A percentile compares a stretch with the other conserved stretches of the same genome.
These are phyloP conservation scores for Rhynchotus rufescens DNA, from an alignment of 2,797 vertebrate genomes.

Conservation along the genomic window DNA sequence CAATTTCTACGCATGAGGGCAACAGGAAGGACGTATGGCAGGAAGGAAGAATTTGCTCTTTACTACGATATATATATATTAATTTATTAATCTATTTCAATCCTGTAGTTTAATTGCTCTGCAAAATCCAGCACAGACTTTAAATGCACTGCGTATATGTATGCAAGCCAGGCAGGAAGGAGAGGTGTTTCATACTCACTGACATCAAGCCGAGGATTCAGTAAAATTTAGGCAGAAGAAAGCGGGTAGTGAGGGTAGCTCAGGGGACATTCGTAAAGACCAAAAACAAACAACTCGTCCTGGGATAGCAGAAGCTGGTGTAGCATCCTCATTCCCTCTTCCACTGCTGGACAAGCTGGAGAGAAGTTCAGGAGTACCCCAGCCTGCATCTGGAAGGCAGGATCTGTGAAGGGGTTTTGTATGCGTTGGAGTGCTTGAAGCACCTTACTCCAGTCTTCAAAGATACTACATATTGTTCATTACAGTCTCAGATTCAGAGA, in stretches of 20 bases:
- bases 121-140: not conserved
- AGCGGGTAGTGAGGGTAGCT: not conserved
- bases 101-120: not conserved
- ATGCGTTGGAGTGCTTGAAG: not conserved
- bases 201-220: not conserved
- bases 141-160: not conserved
- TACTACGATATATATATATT: conserved; percentile 48
- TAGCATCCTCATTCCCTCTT: not conserved
- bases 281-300: not conserved
- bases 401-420: not conserved
- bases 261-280: not conserved
- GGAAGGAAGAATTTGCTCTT: conserved; percentile 51
- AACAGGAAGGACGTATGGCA: conserved; percentile 61
- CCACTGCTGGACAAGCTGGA: not conserved
- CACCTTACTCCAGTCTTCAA: not conserved
- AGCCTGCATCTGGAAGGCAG: not conserved
- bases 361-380: not conserved
- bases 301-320: not conserved
- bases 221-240: not conserved
- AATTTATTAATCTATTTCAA: conserved; percentile 51
- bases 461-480: not conserved
- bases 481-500: not conserved
- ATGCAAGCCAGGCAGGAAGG: not conserved
- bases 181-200: not conserved
- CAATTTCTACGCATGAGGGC: conserved; percentile 44